A percentile compares a stretch with the other conserved stretches of the same genome.
Conservation (phyloP, 2,797 vertebrate species). For the Tragopan temminckii region DNA sequence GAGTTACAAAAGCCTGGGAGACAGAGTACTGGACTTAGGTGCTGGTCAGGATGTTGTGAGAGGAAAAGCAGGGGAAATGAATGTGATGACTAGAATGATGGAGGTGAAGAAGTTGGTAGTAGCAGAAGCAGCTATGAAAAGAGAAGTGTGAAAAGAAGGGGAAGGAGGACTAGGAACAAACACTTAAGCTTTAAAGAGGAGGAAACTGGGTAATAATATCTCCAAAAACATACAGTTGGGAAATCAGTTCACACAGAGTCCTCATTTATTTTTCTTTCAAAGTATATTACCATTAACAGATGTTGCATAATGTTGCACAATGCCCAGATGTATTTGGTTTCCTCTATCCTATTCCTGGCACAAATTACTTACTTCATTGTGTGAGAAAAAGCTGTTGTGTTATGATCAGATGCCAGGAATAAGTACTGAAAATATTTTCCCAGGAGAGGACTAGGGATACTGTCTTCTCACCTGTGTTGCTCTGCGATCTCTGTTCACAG, state of each 20-base stretch:
- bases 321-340: slow-evolving; percentile 23
- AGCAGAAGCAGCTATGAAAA: not conserved
- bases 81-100: not conserved
- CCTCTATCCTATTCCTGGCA: slow-evolving; percentile 23
- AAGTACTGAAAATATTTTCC: not conserved
- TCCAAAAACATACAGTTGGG: not conserved
- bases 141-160: not conserved
- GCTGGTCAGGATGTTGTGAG: not conserved
- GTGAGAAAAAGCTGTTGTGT: slow-evolving; percentile 9
- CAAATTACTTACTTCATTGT: not conserved
- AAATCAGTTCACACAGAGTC: not conserved
- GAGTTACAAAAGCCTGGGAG: not conserved
- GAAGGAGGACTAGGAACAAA: not conserved
- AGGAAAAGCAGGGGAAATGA: not conserved
- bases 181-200: not conserved
- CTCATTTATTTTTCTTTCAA: not conserved
- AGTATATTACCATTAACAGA: not conserved
- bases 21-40: not conserved
- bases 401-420: slow-evolving; percentile 17
- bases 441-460: not conserved
- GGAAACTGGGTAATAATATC: not conserved
- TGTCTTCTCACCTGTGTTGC: not conserved
- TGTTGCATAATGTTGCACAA: not conserved
- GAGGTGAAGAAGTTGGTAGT: not conserved
- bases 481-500: not conserved